Evolutionary conservation across 1,140 invertebrate genomes (phyloP).

Genomic region (Drosophila auraria): DNA sequence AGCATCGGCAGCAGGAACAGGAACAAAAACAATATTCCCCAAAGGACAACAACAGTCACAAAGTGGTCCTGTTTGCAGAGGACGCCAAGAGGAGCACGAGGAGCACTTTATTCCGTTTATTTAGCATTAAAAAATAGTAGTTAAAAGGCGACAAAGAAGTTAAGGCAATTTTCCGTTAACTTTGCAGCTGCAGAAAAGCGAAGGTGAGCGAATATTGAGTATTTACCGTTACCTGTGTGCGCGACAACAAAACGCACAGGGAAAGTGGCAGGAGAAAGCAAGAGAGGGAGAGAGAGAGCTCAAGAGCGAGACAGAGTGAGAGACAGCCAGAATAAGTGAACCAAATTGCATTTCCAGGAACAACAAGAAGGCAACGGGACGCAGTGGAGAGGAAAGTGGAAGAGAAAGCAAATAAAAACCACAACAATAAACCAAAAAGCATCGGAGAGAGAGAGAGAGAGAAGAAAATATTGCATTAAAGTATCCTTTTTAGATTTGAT

Average conservation of each 20-base stretch:
- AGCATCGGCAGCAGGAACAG: slow-evolving; percentile 64
- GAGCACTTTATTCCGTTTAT: neutral
- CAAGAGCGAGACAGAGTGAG: neutral
- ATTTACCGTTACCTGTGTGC: slow-evolving; percentile 30
- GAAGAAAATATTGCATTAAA: neutral
- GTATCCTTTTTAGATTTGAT: neutral
- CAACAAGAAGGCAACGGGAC: slow-evolving; percentile 13
- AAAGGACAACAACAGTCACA: slow-evolving; percentile 36
- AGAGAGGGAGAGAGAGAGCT: neutral
- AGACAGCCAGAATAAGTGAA: slow-evolving; percentile 16
- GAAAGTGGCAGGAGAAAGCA: neutral
- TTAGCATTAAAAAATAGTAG: neutral
- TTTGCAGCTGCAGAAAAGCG: slow-evolving; percentile 6
- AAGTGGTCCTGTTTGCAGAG: slow-evolving; percentile 1
- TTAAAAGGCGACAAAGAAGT: neutral
- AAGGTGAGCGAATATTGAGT: slow-evolving; percentile 31
- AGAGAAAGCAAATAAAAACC: neutral
- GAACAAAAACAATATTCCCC: slow-evolving; percentile 50
- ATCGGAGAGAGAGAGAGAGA: neutral
- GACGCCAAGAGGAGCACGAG: slow-evolving; percentile 1
- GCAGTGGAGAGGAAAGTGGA: neutral
- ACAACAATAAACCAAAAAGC: neutral
- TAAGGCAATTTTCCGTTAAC: neutral
- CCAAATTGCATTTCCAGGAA: slow-evolving; percentile 25
- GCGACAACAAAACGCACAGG: slow-evolving; percentile 27